Evolutionary conservation across 2,888 invertebrate species (phyloP).

Genomic region (Flexamia atlantica): DNA sequence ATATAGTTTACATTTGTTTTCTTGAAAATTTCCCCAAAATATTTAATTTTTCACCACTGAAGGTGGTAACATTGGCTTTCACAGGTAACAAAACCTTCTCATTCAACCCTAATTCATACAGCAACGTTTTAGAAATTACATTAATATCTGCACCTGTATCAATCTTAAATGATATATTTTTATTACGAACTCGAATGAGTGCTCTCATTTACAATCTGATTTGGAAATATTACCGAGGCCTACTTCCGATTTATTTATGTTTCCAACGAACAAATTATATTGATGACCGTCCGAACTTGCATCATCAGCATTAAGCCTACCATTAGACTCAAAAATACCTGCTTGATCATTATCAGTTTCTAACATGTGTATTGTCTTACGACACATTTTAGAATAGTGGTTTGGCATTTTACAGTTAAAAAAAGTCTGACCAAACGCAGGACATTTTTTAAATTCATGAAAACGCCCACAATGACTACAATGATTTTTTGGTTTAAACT

Average conservation of each 20-base stretch:
- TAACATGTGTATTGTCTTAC: not conserved
- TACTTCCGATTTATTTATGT: conserved; percentile 17
- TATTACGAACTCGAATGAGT: not conserved
- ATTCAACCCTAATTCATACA: conserved; percentile 10
- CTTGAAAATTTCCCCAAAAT: not conserved
- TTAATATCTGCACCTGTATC: conserved; percentile 2
- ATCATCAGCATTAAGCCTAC: not conserved
- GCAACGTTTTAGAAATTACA: not conserved
- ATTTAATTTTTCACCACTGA: conserved; percentile 26
- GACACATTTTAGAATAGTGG: conserved; percentile 33
- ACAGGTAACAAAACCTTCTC: conserved; percentile 17
- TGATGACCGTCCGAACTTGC: not conserved
- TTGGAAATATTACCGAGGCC: not conserved
- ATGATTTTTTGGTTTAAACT: not conserved
- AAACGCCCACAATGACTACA: conserved; percentile 18
- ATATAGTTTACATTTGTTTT: not conserved
- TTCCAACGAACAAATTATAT: conserved; percentile 14
- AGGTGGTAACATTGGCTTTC: conserved; percentile 16
- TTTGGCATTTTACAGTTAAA: conserved; percentile 27
- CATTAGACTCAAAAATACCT: not conserved
- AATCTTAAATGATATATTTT: conserved; percentile 14
- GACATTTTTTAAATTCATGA: conserved; percentile 39
- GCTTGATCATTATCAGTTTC: not conserved
- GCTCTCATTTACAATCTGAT: not conserved
- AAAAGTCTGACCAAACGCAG: conserved; percentile 10